These are phyloP conservation scores for Cataglyphis altisquamis DNA, from an alignment of 2,888 invertebrate species.

Conservation along the genomic window DNA sequence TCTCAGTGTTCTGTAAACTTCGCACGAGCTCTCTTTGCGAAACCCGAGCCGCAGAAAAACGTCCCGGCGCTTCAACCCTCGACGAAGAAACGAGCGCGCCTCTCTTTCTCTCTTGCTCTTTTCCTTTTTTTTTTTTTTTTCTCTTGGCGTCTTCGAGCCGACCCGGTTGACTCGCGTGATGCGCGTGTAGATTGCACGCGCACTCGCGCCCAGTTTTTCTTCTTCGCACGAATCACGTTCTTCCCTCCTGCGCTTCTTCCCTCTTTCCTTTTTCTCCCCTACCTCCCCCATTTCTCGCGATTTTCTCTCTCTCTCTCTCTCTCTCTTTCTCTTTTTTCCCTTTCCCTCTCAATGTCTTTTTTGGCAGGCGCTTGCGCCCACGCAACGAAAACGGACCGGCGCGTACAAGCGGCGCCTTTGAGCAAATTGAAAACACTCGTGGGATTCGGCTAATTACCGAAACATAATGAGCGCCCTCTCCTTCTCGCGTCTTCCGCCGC, in stretches of 20 bases:
- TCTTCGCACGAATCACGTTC: conserved; percentile 41
- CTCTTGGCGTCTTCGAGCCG: background rate
- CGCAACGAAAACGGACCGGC: conserved; percentile 21
- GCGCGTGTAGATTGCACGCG: conserved; percentile 46
- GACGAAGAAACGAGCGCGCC: conserved; percentile 20
- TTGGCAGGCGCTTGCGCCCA: conserved; percentile 42
- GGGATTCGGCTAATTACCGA: conserved; percentile 86
- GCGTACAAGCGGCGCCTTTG: conserved; percentile 75
- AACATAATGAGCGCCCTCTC: conserved; percentile 83
- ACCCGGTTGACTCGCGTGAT: conserved; percentile 44
- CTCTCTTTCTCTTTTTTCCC: background rate
- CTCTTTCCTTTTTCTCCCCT: background rate
- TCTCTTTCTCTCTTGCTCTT: background rate
- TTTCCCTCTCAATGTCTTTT: conserved; percentile 10
- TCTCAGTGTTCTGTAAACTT: conserved; percentile 39
- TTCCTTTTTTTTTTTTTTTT: background rate
- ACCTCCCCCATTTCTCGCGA: background rate
- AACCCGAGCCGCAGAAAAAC: conserved; percentile 46
- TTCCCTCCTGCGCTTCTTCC: background rate
- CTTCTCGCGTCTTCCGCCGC: conserved; percentile 55
- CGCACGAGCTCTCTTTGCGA: conserved; percentile 41
- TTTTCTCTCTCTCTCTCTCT: background rate
- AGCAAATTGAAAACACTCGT: conserved; percentile 85
- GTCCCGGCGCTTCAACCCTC: conserved; percentile 49
- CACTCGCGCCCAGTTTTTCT: conserved; percentile 53